Evolutionary conservation across 2,113 vertebrate species (phyloP), one percentile per base, ranked within the genome.

Genomic region (Megaleporinus macrocephalus): DNA sequence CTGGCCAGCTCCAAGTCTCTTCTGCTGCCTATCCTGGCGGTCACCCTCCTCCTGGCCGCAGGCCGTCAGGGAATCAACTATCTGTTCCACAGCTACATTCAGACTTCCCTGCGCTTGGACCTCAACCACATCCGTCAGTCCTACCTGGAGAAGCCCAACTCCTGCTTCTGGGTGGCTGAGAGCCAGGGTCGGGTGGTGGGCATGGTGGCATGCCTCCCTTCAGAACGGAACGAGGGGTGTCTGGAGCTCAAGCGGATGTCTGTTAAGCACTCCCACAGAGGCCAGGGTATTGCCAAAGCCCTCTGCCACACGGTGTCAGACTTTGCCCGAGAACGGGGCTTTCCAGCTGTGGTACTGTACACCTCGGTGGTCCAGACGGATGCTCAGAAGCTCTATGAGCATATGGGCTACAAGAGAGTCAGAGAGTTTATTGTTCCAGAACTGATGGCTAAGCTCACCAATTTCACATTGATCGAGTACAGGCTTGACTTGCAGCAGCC

Each of bases 131-230:
- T 95, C 57, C 33, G 13, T 0, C 78, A 89, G 16, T 81, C 71
- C 59, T 95, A 94, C 87, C 44, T 93, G 85, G 61, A 79, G 53
- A 12, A 57, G 5, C 78, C 87, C n/a, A 87, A 92, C 86, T 80
- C 92, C 0, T 93, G 93, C 51, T 95, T 95, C 71, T 95, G 94
- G 94, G 94, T 95, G 86, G 94, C 92, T 0, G 94, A 94, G 36
- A 85, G 24, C 0, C 92, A 94, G 0, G 94, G 90, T 0, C 84
- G 44, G 22, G 88, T 95, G 81, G 92, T 95, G 30, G 94, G 86
- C 57, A 91, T 78, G 0, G 93, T 94, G 76, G 89, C 81, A 0
- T 94, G 93, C 51, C 85, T 90, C 0, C 93, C 93, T 5, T 53
- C 71, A 0, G 49, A 81, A 66, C 27, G 12, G 0, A 63, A 30